These are phyloP conservation scores for Sciurus niger DNA, from an alignment of 2,113 vertebrate genomes.

Conservation along the genomic window DNA sequence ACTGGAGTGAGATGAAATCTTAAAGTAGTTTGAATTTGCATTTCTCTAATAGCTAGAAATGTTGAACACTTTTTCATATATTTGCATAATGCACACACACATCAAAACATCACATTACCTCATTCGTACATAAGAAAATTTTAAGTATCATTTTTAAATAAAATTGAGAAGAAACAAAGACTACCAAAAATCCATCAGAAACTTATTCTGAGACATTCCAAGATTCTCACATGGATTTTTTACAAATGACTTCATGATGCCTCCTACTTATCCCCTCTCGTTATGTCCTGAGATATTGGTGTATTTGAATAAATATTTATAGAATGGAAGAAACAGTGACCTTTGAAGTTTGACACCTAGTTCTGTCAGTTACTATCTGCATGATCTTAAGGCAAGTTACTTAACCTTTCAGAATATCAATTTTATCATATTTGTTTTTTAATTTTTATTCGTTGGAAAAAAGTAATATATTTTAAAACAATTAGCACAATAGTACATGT, in stretches of 20 bases:
- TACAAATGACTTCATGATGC: background rate
- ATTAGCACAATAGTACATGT: too few species aligned
- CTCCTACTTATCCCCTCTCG: background rate
- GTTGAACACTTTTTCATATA: too few species aligned
- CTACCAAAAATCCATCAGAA: background rate
- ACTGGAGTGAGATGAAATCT: too few species aligned
- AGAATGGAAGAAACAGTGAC: background rate
- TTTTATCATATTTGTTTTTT: too few species aligned
- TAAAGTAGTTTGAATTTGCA: too few species aligned
- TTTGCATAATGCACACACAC: too few species aligned
- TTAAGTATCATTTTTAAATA: background rate
- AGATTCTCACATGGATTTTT: background rate
- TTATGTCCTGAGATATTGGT: background rate
- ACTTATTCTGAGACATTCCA: background rate
- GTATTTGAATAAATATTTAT: background rate
- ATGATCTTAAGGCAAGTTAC: background rate
- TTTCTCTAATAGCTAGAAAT: too few species aligned
- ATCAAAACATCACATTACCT: background rate
- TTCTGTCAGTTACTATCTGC: background rate
- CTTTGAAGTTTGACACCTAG: background rate
- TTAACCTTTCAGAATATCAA: background rate
- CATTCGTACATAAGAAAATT: background rate
- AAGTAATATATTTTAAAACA: too few species aligned
- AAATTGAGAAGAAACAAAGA: background rate
- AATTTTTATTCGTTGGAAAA: too few species aligned